A percentile compares a stretch with the other conserved stretches of the same genome.
Conservation (phyloP, 2,888 invertebrate species). For the Candidula unifasciata region DNA sequence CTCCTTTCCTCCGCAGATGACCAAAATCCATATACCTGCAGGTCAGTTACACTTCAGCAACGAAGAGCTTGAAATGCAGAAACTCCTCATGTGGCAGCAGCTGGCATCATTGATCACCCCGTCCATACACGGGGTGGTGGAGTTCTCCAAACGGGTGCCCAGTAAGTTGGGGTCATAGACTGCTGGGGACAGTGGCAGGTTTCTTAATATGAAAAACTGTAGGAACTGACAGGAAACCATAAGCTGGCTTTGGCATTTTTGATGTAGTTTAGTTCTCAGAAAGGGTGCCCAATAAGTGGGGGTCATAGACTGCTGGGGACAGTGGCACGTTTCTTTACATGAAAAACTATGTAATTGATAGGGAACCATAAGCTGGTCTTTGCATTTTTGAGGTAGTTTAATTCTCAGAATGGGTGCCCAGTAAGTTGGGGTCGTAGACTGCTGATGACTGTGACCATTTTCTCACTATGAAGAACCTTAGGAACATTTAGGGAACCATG, state of each 20-base stretch:
- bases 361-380: too few species aligned
- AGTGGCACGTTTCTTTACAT: background rate
- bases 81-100: constrained; percentile 91
- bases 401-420: constrained; percentile 95
- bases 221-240: too few species aligned
- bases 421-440: constrained; percentile 67
- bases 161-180: constrained; percentile 78
- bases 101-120: constrained; percentile 92
- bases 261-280: constrained; percentile 98
- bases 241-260: too few species aligned
- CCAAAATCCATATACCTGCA: constrained; percentile 65
- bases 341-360: background rate
- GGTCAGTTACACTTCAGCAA: constrained; percentile 64
- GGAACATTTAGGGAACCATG: too few species aligned
- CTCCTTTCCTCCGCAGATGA: constrained; percentile 60
- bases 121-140: constrained; percentile 94
- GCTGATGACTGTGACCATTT: background rate
- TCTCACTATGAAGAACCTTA: background rate
- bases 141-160: constrained; percentile 96
- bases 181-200: background rate
- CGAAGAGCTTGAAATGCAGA: constrained; percentile 82
- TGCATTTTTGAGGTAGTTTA: constrained; percentile 97
- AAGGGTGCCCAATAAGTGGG: constrained; percentile 86
- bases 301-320: background rate
- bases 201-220: background rate